These are phyloP conservation scores for Polydesmus complanatus DNA, from an alignment of 2,888 invertebrate genomes.

Conservation along the genomic window DNA sequence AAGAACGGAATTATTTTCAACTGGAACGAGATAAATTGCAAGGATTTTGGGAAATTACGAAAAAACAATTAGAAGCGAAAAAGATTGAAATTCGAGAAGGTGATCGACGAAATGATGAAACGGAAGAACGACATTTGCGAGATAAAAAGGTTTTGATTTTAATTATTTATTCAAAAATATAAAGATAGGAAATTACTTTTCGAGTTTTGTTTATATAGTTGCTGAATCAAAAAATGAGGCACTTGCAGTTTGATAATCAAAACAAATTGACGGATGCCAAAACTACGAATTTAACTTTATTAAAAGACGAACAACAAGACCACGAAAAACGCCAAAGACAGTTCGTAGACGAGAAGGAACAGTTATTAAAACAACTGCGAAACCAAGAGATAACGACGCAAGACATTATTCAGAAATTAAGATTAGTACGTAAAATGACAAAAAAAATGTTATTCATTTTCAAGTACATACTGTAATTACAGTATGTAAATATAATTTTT, in stretches of 20 bases:
- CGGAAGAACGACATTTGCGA: conserved; percentile 70
- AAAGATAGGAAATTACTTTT: not conserved
- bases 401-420: conserved; percentile 55
- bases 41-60: conserved; percentile 90
- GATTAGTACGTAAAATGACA: conserved; percentile 39
- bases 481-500: conserved; percentile 2
- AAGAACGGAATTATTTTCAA: conserved; percentile 90
- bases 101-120: conserved; percentile 75
- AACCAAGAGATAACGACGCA: conserved; percentile 55
- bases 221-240: not conserved
- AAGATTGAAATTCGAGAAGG: conserved; percentile 55
- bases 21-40: conserved; percentile 85
- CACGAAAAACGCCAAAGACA: not conserved
- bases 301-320: not conserved
- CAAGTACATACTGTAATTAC: conserved; percentile 4
- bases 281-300: not conserved
- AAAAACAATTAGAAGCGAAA: conserved; percentile 72
- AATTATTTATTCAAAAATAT: not conserved
- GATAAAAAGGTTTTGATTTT: conserved; percentile 49
- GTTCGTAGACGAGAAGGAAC: conserved; percentile 45
- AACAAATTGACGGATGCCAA: not conserved
- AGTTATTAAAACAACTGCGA: conserved; percentile 48
- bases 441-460: no score
- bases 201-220: not conserved
- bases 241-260: not conserved